phyloP scores from a whole-genome alignment of 2,888 invertebrate genomes.

The Hypselothyrea guttata region DNA sequence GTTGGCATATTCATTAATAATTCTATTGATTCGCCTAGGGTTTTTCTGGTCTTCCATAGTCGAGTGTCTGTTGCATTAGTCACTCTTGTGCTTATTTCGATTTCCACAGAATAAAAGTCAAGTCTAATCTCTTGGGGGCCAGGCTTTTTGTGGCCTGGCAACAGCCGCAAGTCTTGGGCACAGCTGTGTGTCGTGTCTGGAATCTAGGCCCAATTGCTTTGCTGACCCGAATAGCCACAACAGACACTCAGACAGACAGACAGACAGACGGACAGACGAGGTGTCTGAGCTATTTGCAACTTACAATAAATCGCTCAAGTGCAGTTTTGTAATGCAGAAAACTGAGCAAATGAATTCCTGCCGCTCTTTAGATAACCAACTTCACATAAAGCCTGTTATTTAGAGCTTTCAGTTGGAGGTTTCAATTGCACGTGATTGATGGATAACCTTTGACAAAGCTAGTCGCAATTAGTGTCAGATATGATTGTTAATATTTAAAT shows the following conservation, averaged over 20 bases:
- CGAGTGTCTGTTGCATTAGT: slow-evolving; percentile 41
- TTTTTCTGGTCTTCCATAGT: neutral
- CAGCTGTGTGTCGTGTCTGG: slow-evolving; percentile 44
- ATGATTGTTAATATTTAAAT: no score
- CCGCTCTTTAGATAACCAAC: no score
- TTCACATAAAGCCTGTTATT: no score
- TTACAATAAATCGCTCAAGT: slow-evolving; percentile 26
- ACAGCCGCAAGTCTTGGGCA: no score
- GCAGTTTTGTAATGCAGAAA: no score
- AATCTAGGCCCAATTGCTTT: slow-evolving; percentile 14
- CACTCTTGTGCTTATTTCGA: slow-evolving; percentile 26
- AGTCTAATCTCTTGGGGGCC: no score
- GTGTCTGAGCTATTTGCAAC: no score
- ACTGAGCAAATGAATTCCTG: no score
- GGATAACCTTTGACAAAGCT: neutral
- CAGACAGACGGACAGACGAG: no score
- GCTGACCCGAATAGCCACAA: slow-evolving; percentile 15
- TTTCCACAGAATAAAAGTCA: slow-evolving; percentile 46
- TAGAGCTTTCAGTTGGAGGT: no score
- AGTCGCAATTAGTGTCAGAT: no score
- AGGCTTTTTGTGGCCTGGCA: no score
- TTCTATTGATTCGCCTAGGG: slow-evolving; percentile 16
- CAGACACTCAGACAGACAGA: slow-evolving; percentile 13
- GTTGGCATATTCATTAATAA: slow-evolving; percentile 21
- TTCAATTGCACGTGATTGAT: slow-evolving; percentile 3